Evolutionary conservation across 2,113 vertebrate species (phyloP).

Genomic region (Erpornis zantholeuca): DNA sequence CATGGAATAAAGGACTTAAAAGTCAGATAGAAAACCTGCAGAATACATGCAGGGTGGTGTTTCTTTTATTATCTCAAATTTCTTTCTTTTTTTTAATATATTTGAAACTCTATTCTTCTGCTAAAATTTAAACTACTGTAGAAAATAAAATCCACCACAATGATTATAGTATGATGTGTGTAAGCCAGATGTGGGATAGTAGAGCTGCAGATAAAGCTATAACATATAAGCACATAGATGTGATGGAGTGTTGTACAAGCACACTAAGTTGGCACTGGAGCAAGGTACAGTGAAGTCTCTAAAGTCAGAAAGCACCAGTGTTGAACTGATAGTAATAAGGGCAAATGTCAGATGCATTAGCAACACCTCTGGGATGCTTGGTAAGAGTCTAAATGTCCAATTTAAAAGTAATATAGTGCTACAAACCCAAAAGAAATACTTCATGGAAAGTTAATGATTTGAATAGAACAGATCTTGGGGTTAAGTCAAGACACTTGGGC

Average conservation of each 20-base stretch:
- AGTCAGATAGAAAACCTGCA: background rate
- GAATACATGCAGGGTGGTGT: background rate
- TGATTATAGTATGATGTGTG: background rate
- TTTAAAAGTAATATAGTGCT: background rate
- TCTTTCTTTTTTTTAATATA: background rate
- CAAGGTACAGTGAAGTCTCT: background rate
- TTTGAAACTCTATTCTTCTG: background rate
- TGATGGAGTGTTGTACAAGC: background rate
- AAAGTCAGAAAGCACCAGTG: background rate
- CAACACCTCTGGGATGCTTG: background rate
- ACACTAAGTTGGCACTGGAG: background rate
- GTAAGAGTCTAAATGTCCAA: background rate
- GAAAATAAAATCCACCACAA: background rate
- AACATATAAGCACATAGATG: background rate
- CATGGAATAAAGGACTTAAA: background rate
- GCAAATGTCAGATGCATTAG: background rate
- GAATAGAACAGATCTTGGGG: background rate
- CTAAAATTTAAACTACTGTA: background rate
- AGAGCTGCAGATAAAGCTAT: background rate
- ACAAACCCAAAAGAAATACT: background rate
- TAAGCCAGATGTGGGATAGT: background rate
- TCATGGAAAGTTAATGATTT: background rate
- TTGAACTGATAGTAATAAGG: background rate
- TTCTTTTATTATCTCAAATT: background rate
- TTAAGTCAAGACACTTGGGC: background rate